Percentiles rank a stretch among this genome's conserved stretches.
Conservation (phyloP, 2,888 invertebrate species). For the Idaea dimidiata region DNA sequence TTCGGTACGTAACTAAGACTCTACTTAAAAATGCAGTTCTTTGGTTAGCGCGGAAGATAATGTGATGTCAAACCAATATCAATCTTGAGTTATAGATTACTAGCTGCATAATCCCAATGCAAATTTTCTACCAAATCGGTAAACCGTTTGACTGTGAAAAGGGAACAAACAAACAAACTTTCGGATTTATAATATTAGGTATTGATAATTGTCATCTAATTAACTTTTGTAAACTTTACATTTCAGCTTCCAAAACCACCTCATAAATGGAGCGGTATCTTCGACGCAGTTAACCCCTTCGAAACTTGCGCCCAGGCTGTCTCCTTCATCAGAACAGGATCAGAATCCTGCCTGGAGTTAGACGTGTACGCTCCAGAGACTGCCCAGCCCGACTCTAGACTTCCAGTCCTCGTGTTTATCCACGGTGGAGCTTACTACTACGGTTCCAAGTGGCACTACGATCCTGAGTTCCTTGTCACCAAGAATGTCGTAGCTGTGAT, state of each 20-base stretch:
- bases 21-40: too few relatives aligned
- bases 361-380: conserved; percentile 58
- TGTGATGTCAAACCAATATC: too few relatives aligned
- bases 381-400: conserved; percentile 28
- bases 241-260: conserved; percentile 57
- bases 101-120: too few relatives aligned
- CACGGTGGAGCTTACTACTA: conserved; percentile 72
- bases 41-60: too few relatives aligned
- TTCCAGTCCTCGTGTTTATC: conserved; percentile 66
- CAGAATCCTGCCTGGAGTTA: conserved; percentile 62
- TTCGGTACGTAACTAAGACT: too few relatives aligned
- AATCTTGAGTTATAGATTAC: too few relatives aligned
- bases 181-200: neutral
- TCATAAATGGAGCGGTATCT: conserved; percentile 52
- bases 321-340: conserved; percentile 45
- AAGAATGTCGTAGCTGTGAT: conserved; percentile 59
- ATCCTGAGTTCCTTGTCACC: conserved; percentile 64
- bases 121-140: too few relatives aligned
- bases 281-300: conserved; percentile 48
- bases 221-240: neutral
- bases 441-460: conserved; percentile 66
- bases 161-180: too few relatives aligned
- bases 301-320: conserved; percentile 57
- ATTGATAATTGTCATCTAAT: neutral
- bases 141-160: too few relatives aligned